Percentiles rank a stretch among this genome's conserved stretches.
Evolutionary conservation across 2,888 invertebrate genomes (phyloP).

Genomic region (Habroteleia sp.): DNA sequence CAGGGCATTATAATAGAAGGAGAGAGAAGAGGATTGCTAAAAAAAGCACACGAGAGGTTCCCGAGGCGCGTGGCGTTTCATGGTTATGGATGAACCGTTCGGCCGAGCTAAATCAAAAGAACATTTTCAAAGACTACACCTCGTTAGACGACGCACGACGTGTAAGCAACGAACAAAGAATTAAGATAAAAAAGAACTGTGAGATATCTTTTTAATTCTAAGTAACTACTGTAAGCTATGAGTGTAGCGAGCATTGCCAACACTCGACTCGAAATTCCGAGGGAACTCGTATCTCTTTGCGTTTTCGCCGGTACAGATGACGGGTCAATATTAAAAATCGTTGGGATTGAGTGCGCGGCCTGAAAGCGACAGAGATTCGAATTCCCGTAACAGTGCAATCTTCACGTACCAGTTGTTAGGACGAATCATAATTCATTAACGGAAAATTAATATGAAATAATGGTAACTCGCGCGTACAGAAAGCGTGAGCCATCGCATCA

Average conservation of each 20-base stretch:
- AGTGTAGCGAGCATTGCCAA: slow-evolving; percentile 58
- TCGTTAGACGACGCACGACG: slow-evolving; percentile 59
- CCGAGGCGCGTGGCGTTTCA: slow-evolving; percentile 51
- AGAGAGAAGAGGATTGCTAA: slow-evolving; percentile 56
- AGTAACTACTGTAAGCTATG: slow-evolving; percentile 49
- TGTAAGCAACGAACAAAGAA: slow-evolving; percentile 72
- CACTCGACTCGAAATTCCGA: slow-evolving; percentile 70
- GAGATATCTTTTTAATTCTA: slow-evolving; percentile 64
- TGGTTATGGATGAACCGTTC: slow-evolving; percentile 35
- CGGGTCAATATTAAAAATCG: slow-evolving; percentile 22
- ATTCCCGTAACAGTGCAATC: slow-evolving; percentile 78
- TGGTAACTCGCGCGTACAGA: slow-evolving; percentile 63
- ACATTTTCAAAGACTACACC: slow-evolving; percentile 50
- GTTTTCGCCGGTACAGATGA: slow-evolving; percentile 47
- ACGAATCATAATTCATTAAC: slow-evolving; percentile 76
- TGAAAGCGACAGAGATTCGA: slow-evolving; percentile 60
- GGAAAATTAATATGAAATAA: slow-evolving; percentile 56
- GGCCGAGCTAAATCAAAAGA: slow-evolving; percentile 69
- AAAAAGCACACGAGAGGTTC: slow-evolving; percentile 47
- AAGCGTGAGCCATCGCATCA: slow-evolving; percentile 76
- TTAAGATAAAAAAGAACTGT: slow-evolving; percentile 65
- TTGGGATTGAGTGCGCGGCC: slow-evolving; percentile 20
- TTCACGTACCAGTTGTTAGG: slow-evolving; percentile 78
- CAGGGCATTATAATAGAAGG: slow-evolving; percentile 77
- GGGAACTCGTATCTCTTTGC: slow-evolving; percentile 68